These are phyloP conservation scores for Agrochola lota DNA, from an alignment of 2,888 invertebrate genomes.

Conservation along the genomic window DNA sequence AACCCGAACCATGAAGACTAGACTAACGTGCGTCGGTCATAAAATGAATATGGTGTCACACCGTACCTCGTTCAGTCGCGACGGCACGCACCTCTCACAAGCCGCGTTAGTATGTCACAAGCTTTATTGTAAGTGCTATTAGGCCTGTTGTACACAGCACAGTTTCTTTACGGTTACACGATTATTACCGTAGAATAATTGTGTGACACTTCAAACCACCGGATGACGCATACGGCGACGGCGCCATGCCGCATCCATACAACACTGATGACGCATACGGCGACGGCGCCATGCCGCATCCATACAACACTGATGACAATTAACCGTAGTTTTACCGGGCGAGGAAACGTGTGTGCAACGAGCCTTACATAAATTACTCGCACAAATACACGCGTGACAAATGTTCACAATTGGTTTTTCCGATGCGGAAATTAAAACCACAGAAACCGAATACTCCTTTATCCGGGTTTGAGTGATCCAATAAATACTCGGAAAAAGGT, in stretches of 20 bases:
- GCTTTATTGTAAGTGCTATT: constrained; percentile 8
- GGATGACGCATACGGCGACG: too few relatives aligned
- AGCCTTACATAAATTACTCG: constrained; percentile 18
- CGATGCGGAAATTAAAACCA: constrained; percentile 28
- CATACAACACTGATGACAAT: neutral
- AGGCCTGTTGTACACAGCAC: neutral
- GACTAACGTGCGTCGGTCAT: neutral
- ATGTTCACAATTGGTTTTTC: constrained; percentile 21
- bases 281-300: neutral
- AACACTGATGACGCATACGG: neutral
- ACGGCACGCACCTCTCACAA: neutral
- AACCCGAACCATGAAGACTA: neutral
- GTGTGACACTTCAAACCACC: neutral
- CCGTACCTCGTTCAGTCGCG: neutral
- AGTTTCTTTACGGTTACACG: too few relatives aligned
- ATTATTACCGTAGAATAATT: too few relatives aligned
- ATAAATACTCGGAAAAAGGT: neutral
- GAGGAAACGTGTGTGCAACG: neutral
- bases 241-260: neutral
- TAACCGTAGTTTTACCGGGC: too few relatives aligned
- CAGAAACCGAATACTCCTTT: neutral
- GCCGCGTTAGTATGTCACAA: neutral
- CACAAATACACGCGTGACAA: constrained; percentile 18
- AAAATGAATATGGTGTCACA: constrained; percentile 11
- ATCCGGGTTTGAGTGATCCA: constrained; percentile 11